These are phyloP conservation scores for Anneissia japonica DNA, from an alignment of 35 echinoderm and acorn worm genomes.

Conservation along the genomic window DNA sequence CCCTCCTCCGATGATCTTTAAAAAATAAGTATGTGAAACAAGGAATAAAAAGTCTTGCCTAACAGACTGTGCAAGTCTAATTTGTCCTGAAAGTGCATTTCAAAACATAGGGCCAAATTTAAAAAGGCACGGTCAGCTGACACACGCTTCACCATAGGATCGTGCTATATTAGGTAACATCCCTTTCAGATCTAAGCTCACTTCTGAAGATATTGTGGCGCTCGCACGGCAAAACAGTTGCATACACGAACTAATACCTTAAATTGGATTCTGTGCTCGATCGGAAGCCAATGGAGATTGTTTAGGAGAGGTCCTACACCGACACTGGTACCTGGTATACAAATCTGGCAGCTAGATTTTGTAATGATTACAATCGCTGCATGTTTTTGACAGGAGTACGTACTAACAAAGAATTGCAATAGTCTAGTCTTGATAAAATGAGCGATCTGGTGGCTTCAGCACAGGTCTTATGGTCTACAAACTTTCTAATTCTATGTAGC, in stretches of 20 bases:
- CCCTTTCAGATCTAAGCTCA: background rate
- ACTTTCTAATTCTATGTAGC: background rate
- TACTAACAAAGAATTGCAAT: background rate
- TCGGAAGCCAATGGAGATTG: background rate
- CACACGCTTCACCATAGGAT: no score
- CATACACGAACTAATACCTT: background rate
- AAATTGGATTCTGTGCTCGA: background rate
- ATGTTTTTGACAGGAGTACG: background rate
- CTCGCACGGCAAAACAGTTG: background rate
- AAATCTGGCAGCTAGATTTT: background rate
- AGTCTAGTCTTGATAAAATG: background rate
- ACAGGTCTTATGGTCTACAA: background rate
- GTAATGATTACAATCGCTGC: background rate
- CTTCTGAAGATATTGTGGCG: background rate
- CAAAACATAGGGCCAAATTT: background rate
- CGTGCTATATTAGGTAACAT: background rate
- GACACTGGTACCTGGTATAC: background rate
- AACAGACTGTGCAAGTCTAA: background rate
- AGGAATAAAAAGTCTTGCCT: no score
- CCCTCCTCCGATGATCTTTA: no score
- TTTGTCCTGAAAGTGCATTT: background rate
- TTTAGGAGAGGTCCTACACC: background rate
- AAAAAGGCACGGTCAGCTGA: no score
- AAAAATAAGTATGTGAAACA: no score
- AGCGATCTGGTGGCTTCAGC: background rate